A percentile compares a stretch with the other conserved stretches of the same genome.
Conservation (phyloP, 2,888 invertebrate genomes). For the Campoplex capitator region DNA sequence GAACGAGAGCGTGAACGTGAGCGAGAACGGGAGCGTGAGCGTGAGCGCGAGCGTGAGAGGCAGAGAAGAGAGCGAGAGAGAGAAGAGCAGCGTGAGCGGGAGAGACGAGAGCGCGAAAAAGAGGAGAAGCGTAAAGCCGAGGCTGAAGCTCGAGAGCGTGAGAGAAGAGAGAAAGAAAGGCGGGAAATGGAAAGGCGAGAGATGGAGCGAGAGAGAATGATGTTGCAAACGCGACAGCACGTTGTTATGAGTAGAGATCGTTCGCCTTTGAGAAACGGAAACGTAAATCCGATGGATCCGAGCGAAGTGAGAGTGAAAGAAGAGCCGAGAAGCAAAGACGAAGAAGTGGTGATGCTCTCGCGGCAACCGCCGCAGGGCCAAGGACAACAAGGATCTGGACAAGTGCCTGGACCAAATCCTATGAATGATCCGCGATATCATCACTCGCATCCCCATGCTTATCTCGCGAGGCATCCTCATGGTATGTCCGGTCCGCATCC, state of each 20-base stretch:
- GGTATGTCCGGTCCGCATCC: conserved; percentile 86
- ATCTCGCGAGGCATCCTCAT: conserved; percentile 83
- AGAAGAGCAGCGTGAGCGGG: conserved; percentile 83
- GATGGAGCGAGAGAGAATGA: conserved; percentile 86
- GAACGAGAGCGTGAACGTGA: conserved; percentile 85
- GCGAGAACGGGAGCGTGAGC: conserved; percentile 87
- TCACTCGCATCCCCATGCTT: conserved; percentile 85
- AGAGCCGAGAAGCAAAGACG: conserved; percentile 87
- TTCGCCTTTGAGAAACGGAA: conserved; percentile 91
- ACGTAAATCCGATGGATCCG: conserved; percentile 68
- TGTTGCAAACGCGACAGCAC: conserved; percentile 83
- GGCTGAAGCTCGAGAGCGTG: conserved; percentile 83
- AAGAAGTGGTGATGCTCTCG: conserved; percentile 85
- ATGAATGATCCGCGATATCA: conserved; percentile 87
- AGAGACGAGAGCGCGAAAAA: conserved; percentile 85
- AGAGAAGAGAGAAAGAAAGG: conserved; percentile 86
- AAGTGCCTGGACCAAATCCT: conserved; percentile 84
- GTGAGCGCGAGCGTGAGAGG: conserved; percentile 87
- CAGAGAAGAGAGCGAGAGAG: conserved; percentile 84
- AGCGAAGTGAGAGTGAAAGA: conserved; percentile 87
- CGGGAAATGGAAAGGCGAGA: conserved; percentile 87
- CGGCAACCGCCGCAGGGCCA: conserved; percentile 76
- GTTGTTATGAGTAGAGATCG: conserved; percentile 86
- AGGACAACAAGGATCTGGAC: conserved; percentile 76
- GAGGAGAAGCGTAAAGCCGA: conserved; percentile 84